Evolutionary conservation across 2,113 vertebrate genomes (phyloP).

Genomic region (Polyodon spathula): DNA sequence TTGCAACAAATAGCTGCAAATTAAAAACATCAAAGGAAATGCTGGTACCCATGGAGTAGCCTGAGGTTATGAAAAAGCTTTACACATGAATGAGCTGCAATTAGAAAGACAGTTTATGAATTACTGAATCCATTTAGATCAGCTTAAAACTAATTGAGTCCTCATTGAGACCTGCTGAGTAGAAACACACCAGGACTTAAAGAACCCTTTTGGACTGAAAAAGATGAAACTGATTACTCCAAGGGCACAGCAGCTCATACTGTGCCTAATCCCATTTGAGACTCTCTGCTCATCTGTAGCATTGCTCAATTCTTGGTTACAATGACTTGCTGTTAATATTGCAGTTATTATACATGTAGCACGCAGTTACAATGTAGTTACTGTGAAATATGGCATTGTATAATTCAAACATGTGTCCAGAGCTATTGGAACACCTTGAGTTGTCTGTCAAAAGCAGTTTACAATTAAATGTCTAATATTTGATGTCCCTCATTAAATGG

Average conservation of each 20-base stretch:
- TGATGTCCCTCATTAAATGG: no score
- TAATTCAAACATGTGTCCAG: no score
- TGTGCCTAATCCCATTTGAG: no score
- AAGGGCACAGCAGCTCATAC: background rate
- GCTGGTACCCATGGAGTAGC: background rate
- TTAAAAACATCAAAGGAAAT: background rate
- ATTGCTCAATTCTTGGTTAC: no score
- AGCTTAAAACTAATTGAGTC: background rate
- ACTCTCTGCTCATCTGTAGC: no score
- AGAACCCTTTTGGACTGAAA: background rate
- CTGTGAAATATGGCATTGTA: no score
- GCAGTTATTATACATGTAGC: no score
- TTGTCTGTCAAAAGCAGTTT: no score
- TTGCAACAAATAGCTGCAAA: background rate
- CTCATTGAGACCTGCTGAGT: background rate
- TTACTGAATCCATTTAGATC: background rate
- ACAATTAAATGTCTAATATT: no score
- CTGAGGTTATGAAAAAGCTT: background rate
- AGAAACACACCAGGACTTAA: background rate
- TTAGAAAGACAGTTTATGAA: background rate
- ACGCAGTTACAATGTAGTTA: no score
- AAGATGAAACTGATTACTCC: background rate
- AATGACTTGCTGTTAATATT: no score
- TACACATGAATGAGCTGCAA: background rate
- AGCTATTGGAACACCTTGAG: no score